Evolutionary conservation across 1,140 invertebrate genomes (phyloP).

Genomic region (Drosophila punjabiensis): DNA sequence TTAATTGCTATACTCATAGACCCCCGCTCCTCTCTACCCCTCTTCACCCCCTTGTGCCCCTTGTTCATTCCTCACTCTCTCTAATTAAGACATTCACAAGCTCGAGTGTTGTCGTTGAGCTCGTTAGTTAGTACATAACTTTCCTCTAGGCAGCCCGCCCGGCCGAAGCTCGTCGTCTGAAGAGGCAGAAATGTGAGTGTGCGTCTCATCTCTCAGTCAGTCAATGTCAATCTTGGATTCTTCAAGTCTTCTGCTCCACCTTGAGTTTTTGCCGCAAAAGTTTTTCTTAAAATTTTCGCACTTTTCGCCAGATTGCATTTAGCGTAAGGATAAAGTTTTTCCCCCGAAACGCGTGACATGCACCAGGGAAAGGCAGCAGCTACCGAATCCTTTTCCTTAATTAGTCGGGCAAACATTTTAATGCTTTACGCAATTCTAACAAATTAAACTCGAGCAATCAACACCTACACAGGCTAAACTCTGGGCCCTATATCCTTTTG

Average conservation of each 20-base stretch:
- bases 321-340: conserved; percentile 71
- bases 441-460: conserved; percentile 82
- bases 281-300: conserved; percentile 82
- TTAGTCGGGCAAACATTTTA: conserved; percentile 82
- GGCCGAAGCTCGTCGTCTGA: not conserved
- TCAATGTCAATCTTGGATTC: conserved; percentile 67
- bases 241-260: conserved; percentile 22
- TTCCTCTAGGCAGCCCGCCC: conserved; percentile 54
- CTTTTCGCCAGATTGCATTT: conserved; percentile 71
- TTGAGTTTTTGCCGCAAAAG: conserved; percentile 50
- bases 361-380: conserved; percentile 46
- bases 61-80: conserved; percentile 22
- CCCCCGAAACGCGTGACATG: conserved; percentile 31
- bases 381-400: conserved; percentile 28
- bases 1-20: conserved; percentile 76
- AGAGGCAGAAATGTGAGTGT: not conserved
- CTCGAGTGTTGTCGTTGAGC: conserved; percentile 83
- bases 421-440: conserved; percentile 82
- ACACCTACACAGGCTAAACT: conserved; percentile 65
- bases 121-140: conserved; percentile 84
- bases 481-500: not conserved
- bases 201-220: conserved; percentile 41
- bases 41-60: conserved; percentile 13
- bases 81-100: conserved; percentile 81
- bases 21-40: conserved; percentile 9